These are phyloP conservation scores for Endotricha flammealis DNA, from an alignment of 2,888 invertebrate species.

Conservation along the genomic window DNA sequence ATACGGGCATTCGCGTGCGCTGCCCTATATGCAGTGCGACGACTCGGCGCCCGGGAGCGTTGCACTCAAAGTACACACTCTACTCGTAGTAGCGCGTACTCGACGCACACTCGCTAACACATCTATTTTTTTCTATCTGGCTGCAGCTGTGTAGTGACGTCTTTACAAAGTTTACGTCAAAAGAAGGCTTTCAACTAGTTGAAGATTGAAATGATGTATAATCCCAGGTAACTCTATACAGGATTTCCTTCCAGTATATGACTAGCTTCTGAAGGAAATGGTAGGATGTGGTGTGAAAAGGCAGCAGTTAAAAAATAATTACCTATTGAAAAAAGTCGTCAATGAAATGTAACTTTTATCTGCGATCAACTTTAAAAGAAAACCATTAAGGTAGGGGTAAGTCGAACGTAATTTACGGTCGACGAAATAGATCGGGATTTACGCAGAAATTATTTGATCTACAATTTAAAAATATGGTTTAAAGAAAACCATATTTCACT, in stretches of 20 bases:
- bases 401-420: too few species aligned
- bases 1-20: slow-evolving; percentile 73
- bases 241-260: slow-evolving; percentile 1
- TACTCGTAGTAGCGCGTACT: slow-evolving; percentile 59
- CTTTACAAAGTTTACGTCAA: slow-evolving; percentile 59
- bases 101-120: slow-evolving; percentile 63
- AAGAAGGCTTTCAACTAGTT: slow-evolving; percentile 51
- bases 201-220: slow-evolving; percentile 49
- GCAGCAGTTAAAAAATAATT: slow-evolving; percentile 1
- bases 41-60: slow-evolving; percentile 76
- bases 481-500: too few species aligned
- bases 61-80: slow-evolving; percentile 70
- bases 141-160: slow-evolving; percentile 53
- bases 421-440: too few species aligned
- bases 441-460: too few species aligned
- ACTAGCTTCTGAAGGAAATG: too few species aligned
- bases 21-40: slow-evolving; percentile 79
- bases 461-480: too few species aligned
- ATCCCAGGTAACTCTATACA: slow-evolving; percentile 3
- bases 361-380: too few species aligned
- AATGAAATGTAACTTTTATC: too few species aligned
- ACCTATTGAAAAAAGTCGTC: too few species aligned
- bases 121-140: slow-evolving; percentile 65
- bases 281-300: too few species aligned
- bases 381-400: too few species aligned